Evolutionary conservation across 2,888 invertebrate genomes (phyloP), one percentile per base, ranked within the genome.

Genomic region (Esperia sulphurella): DNA sequence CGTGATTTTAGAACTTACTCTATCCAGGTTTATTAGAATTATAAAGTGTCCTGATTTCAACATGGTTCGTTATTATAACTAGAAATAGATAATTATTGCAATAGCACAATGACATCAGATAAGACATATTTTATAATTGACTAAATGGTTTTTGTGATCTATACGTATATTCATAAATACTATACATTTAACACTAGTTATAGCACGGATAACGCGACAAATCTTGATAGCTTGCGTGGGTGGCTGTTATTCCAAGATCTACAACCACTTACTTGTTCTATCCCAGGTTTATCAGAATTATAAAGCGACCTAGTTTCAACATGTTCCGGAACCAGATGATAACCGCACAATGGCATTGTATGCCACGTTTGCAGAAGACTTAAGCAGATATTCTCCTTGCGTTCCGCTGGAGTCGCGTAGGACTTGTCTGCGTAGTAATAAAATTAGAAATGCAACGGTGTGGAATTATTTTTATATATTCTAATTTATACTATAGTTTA

Each of bases 241-340:
- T 30, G 30, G 8, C 8, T 5, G 8, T 10, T 8, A 33, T 41
- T n/a, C n/a, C n/a, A 5, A 21, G 21, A 21, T 3, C 21, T 3
- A 3, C 21, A 21, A 21, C 21, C n/a, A 43, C 21, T 14, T 55
- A 83, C 83, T 65, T 73, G 72, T 48, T 74, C 75, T 0, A 61
- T 13, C 30, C 94, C 95, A 0, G 95, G 95, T 67, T 93, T 93
- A 30, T 93, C 91, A 0, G 92, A 91, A 64, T 94, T 92, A 69
- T 92, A 95, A 10, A 98, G 90, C 0, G 95, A 91, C 47, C 98
- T 91, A 0, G 95, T 95, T 79, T 98, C 98, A 6, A 98, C 94
- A 77, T 98, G 97, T 73, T 98, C 97, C 0, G 96, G 96, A 0
- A 98, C 96, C 35, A 98, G 79, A 45, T 90, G 83, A 60, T 92